phyloP scores from a whole-genome alignment of 2,888 invertebrate species.

The Hemithea aestivaria region DNA sequence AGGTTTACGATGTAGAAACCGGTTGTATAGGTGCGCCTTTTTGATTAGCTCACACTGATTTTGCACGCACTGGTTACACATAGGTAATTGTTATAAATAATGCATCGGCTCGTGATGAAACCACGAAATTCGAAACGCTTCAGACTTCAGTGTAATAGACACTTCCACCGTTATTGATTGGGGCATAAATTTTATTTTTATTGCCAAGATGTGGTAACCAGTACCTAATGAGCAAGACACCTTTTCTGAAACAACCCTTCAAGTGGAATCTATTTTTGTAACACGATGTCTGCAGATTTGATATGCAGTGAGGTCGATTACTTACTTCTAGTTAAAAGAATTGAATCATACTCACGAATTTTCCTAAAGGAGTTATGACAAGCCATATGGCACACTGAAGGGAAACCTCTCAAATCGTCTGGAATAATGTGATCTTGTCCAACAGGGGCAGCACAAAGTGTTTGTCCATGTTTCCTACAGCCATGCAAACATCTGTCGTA shows the following conservation, averaged over 20 bases:
- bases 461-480: conserved; percentile 53
- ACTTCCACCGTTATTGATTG: too few relatives aligned
- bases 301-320: too few relatives aligned
- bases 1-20: conserved; percentile 21
- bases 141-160: too few relatives aligned
- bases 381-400: conserved; percentile 69
- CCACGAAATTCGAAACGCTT: neutral
- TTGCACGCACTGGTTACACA: conserved; percentile 40
- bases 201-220: too few relatives aligned
- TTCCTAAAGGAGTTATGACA: conserved; percentile 68
- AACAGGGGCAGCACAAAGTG: conserved; percentile 59
- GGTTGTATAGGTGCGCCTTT: conserved; percentile 12
- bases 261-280: too few relatives aligned
- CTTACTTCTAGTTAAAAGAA: neutral
- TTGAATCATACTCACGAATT: conserved; percentile 48
- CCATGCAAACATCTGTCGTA: conserved; percentile 57
- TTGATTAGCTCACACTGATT: conserved; percentile 19
- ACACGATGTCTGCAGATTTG: too few relatives aligned
- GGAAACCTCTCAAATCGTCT: conserved; percentile 62
- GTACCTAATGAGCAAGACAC: too few relatives aligned
- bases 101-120: conserved; percentile 23
- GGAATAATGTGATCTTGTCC: conserved; percentile 50
- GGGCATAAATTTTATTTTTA: too few relatives aligned
- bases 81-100: conserved; percentile 26
- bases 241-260: too few relatives aligned